Evolutionary conservation across 2,797 vertebrate genomes (phyloP), one percentile per base, ranked within the genome.

Genomic region (Malurus splendens): DNA sequence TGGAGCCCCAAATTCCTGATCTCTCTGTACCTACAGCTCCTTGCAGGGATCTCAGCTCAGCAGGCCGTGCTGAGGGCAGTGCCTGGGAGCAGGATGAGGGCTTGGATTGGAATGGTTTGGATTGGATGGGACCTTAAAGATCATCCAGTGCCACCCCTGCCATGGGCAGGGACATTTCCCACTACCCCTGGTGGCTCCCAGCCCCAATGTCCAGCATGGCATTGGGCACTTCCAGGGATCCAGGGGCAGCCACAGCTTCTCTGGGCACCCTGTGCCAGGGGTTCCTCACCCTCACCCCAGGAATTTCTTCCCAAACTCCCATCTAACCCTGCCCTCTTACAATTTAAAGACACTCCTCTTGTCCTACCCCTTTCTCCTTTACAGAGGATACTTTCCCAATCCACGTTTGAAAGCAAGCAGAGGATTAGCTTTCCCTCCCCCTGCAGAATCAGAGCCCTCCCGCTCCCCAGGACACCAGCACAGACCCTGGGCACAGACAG

Each of bases 271-370:
- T 42, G 22, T 66, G 9, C 47, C 60, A 73, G 41, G 22, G 33
- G 4, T 15, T 42, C 0, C 0, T 0, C 30, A 1, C 10, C 36
- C 23, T 48, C 55, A 1, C 16, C 42, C 6, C 15, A 47, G 3
- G 0, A 5, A 48, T 48, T 36, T 0, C 11, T 48, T 14, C 19
- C 41, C 48, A 28, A 2, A 7, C 48, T 28, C 27, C 14, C 56
- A 38, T 0, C 19, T 25, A 44, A 28, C 1, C 5, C 23, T 55
- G 22, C 16, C 12, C 6, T 60, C 61, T 28, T 17, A 7, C 41
- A 66, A 14, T 6, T 47, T 28, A 10, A 33, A 22, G 18, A 36
- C 41, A 42, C 6, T 38, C 16, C 10, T 9, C 6, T 61, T 38
- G 7, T 44, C 55, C 36, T 32, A 7, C 1, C 14, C 18, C 15